Evolutionary conservation across 2,113 vertebrate genomes (phyloP), one percentile per base, ranked within the genome.

Genomic region (Oryzias javanicus): DNA sequence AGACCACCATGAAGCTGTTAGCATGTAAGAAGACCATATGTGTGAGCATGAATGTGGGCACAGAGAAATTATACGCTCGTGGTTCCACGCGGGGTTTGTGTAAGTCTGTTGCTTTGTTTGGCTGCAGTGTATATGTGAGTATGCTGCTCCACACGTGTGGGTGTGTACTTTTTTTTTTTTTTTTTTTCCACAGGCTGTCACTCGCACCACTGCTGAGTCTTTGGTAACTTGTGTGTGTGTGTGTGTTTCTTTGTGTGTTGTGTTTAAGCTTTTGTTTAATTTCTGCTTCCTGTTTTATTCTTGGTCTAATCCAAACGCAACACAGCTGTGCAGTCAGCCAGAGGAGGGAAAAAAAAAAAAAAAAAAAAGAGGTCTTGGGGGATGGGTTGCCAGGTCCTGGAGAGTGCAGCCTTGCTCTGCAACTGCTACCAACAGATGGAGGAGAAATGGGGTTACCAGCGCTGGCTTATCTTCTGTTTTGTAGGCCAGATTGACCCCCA

Each of bases 231-330:
- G n/a, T n/a, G n/a, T 81, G 70, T 41, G 45, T 53, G 44, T n/a
- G 55, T 58, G 58, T 57, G 60, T 17, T 18, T 47, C 45, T 47
- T 47, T 67, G 46, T 18, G 25, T 63, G 29, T 54, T 84, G 85
- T 84, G 79, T 85, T 82, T 72, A 71, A 81, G 85, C 85, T 90
- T 90, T 89, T 90, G 90, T 91, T 92, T 92, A 92, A 92, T 92
- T 91, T 92, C 79, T 87, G 91, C 90, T 92, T 91, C 90, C 91
- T 92, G 91, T 90, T 91, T 92, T 92, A 91, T 92, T 91, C 88
- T 89, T 90, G 88, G 88, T 85, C 84, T 90, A 90, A 92, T 90
- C 88, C 91, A 92, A 92, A 92, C 86, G 84, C 88, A 91, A 90
- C 88, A 90, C 91, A 92, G 91, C 91, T 92, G 91, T 91, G 89